phyloP scores from a whole-genome alignment of 2,888 invertebrate genomes.

The Cetonia aurata region DNA sequence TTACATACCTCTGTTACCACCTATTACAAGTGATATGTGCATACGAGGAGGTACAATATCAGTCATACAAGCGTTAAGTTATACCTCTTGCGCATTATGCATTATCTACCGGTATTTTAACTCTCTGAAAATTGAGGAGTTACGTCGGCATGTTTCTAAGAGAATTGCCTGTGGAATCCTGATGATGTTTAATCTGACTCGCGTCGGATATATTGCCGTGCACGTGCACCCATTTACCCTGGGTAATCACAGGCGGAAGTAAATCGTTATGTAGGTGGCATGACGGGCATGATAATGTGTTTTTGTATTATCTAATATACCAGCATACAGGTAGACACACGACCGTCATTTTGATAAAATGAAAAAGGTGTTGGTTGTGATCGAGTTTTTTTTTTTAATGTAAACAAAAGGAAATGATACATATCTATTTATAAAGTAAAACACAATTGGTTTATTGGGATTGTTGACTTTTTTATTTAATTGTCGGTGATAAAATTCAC shows the following conservation, averaged over 20 bases:
- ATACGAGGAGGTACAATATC: no score
- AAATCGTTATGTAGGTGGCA: constrained; percentile 42
- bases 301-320: constrained; percentile 29
- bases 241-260: constrained; percentile 39
- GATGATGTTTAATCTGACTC: constrained; percentile 34
- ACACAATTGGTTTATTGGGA: no score
- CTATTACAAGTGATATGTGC: no score
- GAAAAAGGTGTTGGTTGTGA: no score
- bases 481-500: no score
- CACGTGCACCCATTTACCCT: constrained; percentile 31
- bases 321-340: constrained; percentile 36
- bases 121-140: constrained; percentile 10
- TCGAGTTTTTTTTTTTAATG: no score
- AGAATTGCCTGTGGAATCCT: constrained; percentile 29
- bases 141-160: neutral
- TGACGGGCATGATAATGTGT: constrained; percentile 17
- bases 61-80: no score
- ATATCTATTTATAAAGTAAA: no score
- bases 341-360: neutral
- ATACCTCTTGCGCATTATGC: neutral
- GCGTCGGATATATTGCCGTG: constrained; percentile 25
- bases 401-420: no score
- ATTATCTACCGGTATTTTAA: constrained; percentile 10
- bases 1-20: no score
- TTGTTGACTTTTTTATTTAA: no score